Conservation (phyloP, 2,888 invertebrate genomes). For the Congeria kusceri region DNA sequence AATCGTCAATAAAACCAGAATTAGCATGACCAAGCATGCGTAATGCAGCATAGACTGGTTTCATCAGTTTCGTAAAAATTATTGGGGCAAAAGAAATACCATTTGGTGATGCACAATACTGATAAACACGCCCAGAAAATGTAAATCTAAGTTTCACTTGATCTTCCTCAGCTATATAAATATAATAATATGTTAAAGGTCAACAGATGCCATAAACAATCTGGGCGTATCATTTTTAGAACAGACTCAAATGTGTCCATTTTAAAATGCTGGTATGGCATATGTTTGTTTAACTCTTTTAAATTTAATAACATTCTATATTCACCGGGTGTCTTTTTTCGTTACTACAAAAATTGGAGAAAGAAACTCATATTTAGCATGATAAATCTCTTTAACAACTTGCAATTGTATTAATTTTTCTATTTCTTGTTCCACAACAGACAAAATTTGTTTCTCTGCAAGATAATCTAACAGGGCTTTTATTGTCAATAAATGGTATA, state of each 20-base stretch:
- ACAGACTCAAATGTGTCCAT: too few species aligned
- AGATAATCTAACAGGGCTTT: constrained; percentile 9
- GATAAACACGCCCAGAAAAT: too few species aligned
- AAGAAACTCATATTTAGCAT: constrained; percentile 17
- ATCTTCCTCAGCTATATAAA: constrained; percentile 16
- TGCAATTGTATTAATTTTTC: constrained; percentile 22
- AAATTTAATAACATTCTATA: too few species aligned
- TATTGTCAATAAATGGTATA: constrained; percentile 35
- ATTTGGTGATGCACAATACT: too few species aligned
- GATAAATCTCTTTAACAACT: constrained; percentile 41
- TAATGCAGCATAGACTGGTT: too few species aligned
- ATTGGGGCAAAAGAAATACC: too few species aligned
- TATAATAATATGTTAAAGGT: constrained; percentile 11
- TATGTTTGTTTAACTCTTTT: too few species aligned
- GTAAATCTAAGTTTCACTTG: too few species aligned
- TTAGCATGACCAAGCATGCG: too few species aligned
- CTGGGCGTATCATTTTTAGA: constrained; percentile 15
- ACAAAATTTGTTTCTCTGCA: constrained; percentile 13
- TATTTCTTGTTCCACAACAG: constrained; percentile 30
- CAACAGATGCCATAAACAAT: constrained; percentile 36
- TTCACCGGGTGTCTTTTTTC: constrained; percentile 3
- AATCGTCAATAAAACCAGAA: too few species aligned
- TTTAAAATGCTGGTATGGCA: too few species aligned
- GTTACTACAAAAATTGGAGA: constrained; percentile 54
- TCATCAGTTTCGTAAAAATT: too few species aligned